A percentile compares a stretch with the other conserved stretches of the same genome.
Evolutionary conservation across 2,888 invertebrate genomes (phyloP).

Genomic region (Falcaria lacertinaria): DNA sequence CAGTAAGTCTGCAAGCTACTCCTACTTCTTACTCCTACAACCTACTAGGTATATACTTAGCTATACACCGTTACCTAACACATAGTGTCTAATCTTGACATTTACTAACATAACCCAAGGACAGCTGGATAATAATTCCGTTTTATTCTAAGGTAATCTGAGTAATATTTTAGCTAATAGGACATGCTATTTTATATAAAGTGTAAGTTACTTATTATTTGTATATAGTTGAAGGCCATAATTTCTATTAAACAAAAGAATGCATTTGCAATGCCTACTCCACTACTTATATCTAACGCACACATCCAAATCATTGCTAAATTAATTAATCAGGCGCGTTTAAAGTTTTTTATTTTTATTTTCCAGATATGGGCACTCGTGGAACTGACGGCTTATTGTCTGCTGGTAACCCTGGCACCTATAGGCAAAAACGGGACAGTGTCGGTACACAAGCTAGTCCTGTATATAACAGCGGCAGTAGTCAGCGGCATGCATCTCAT

Average conservation of each 20-base stretch:
- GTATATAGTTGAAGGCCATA: too few species aligned
- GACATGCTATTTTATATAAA: too few species aligned
- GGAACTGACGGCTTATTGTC: constrained; percentile 50
- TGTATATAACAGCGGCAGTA: constrained; percentile 50
- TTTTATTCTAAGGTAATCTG: too few species aligned
- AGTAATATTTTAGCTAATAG: too few species aligned
- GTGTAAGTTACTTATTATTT: too few species aligned
- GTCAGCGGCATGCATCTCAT: constrained; percentile 57
- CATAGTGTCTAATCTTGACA: too few species aligned
- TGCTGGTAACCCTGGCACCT: constrained; percentile 59
- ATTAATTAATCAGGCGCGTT: not conserved
- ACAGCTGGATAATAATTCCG: too few species aligned
- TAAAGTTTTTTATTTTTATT: not conserved
- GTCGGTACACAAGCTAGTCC: constrained; percentile 43
- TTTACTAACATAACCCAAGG: too few species aligned
- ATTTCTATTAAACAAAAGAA: too few species aligned
- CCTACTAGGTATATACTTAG: too few species aligned
- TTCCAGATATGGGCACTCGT: constrained; percentile 59
- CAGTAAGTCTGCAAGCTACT: constrained; percentile 37
- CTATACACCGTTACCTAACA: too few species aligned
- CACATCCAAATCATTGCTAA: not conserved
- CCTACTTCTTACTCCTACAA: too few species aligned
- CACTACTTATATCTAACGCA: not conserved
- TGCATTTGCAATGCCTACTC: not conserved
- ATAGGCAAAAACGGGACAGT: constrained; percentile 44